Evolutionary conservation across 2,888 invertebrate species (phyloP).

Genomic region (Chloroclysta siterata): DNA sequence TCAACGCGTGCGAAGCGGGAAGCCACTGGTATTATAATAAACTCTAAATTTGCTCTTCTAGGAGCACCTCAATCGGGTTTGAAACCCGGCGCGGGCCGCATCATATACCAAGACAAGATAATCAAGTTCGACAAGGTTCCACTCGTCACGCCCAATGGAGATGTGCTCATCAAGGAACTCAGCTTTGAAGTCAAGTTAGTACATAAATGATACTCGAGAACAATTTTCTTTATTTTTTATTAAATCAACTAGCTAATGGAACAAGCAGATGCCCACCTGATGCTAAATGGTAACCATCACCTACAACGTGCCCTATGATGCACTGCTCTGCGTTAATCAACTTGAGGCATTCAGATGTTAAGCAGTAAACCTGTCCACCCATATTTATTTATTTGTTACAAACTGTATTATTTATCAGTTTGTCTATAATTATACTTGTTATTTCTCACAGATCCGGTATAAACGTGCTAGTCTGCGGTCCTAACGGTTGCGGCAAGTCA

Average conservation of each 20-base stretch:
- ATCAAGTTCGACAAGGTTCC: conserved; percentile 97
- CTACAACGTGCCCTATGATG: too few species aligned
- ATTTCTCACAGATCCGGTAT: conserved; percentile 89
- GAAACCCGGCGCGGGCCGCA: conserved; percentile 90
- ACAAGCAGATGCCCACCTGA: too few species aligned
- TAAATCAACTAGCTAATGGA: too few species aligned
- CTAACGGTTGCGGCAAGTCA: conserved; percentile 99
- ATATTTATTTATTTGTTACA: too few species aligned
- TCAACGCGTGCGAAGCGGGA: too few species aligned
- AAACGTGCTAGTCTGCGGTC: conserved; percentile 99
- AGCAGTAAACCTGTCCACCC: too few species aligned
- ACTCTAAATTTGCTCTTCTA: too few species aligned
- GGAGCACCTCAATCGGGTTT: conserved; percentile 67
- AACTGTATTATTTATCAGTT: not conserved
- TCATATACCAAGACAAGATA: conserved; percentile 93
- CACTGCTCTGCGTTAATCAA: too few species aligned
- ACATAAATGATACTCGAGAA: not conserved
- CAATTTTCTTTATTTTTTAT: too few species aligned
- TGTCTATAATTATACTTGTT: not conserved
- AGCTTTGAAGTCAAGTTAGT: conserved; percentile 93
- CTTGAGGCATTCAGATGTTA: too few species aligned
- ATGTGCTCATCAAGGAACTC: conserved; percentile 94
- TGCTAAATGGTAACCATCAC: too few species aligned
- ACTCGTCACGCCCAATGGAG: conserved; percentile 98
- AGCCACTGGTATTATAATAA: too few species aligned